Evolutionary conservation across 1,140 invertebrate genomes (phyloP).

Genomic region (Drosophila insularis): DNA sequence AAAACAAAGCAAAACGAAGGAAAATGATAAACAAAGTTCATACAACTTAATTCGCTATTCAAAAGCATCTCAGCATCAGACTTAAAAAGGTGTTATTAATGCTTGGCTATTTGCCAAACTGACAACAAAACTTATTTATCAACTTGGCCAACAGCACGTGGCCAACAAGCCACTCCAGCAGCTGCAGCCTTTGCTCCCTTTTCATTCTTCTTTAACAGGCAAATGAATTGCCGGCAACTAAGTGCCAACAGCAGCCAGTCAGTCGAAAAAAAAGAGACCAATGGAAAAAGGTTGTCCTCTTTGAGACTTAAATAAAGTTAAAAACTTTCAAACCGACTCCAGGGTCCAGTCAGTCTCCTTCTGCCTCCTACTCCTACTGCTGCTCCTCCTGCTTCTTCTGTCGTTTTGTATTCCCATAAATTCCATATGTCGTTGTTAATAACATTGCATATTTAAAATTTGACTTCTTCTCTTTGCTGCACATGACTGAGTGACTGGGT

Average conservation of each 20-base stretch:
- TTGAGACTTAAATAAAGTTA: slow-evolving; percentile 56
- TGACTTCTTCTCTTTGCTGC: slow-evolving; percentile 45
- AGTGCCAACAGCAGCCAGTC: slow-evolving; percentile 49
- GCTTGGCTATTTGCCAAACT: slow-evolving; percentile 67
- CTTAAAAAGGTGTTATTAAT: slow-evolving; percentile 70
- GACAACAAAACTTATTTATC: slow-evolving; percentile 68
- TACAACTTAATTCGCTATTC: slow-evolving; percentile 32
- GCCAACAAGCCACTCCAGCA: background rate
- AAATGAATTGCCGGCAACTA: slow-evolving; percentile 63
- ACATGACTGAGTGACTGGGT: slow-evolving; percentile 41
- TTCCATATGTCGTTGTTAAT: slow-evolving; percentile 63
- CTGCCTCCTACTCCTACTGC: slow-evolving; percentile 44
- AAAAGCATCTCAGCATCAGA: slow-evolving; percentile 28
- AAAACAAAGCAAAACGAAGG: background rate
- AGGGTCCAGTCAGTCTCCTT: background rate
- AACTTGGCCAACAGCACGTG: slow-evolving; percentile 54
- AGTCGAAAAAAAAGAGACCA: background rate
- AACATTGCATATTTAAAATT: slow-evolving; percentile 58
- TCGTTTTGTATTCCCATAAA: slow-evolving; percentile 49
- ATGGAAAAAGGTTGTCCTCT: slow-evolving; percentile 3
- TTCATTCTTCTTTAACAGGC: slow-evolving; percentile 38
- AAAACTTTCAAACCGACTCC: slow-evolving; percentile 35
- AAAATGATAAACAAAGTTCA: background rate
- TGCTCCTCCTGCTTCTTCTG: slow-evolving; percentile 7
- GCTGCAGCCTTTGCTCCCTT: background rate